Conservation (phyloP, 2,113 vertebrate genomes). For the Serinus canaria region DNA sequence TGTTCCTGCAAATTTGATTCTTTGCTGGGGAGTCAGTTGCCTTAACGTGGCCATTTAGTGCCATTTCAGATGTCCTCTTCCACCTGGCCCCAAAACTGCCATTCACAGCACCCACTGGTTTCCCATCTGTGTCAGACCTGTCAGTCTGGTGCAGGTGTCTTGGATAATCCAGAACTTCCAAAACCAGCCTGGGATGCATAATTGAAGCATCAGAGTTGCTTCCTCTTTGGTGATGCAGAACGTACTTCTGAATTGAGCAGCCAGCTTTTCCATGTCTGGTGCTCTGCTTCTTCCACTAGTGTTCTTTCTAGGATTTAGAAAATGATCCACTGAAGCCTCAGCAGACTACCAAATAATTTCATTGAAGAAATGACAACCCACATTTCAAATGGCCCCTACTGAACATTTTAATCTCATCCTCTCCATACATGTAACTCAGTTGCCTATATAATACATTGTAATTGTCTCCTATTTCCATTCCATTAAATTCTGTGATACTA, state of each 20-base stretch:
- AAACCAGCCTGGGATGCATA: background rate
- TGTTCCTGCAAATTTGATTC: background rate
- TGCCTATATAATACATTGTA: background rate
- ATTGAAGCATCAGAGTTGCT: background rate
- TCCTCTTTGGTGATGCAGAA: accelerated
- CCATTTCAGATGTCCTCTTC: background rate
- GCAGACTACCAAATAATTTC: background rate
- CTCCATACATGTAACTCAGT: background rate
- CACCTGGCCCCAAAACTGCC: background rate
- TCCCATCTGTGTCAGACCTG: background rate
- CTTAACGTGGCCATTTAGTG: background rate
- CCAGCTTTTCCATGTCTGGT: background rate
- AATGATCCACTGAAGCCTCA: background rate
- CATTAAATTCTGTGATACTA: background rate
- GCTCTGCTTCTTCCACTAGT: background rate
- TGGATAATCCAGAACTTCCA: background rate
- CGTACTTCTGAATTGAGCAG: background rate
- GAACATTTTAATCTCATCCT: background rate
- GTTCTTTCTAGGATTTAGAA: background rate
- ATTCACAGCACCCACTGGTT: accelerated
- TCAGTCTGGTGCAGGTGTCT: background rate
- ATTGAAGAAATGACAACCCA: background rate
- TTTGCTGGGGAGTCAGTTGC: background rate
- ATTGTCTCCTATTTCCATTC: background rate
- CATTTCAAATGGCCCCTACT: background rate